phyloP scores from a whole-genome alignment of 2,888 invertebrate species.

The Zhuqinia jingwanae region DNA sequence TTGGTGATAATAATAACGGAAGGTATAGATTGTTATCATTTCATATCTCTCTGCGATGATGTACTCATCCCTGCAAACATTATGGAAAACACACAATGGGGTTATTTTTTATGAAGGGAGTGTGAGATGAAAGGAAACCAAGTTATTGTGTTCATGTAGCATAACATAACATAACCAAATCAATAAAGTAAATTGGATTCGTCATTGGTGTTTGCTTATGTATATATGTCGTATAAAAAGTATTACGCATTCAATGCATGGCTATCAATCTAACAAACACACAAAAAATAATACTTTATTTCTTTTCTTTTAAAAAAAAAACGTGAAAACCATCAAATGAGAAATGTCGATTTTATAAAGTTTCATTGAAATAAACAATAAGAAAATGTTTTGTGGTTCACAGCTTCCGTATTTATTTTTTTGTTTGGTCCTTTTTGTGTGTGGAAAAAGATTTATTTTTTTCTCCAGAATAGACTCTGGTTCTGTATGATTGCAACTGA shows the following conservation, averaged over 20 bases:
- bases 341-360: too few relatives aligned
- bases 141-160: background rate
- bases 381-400: background rate
- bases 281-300: too few relatives aligned
- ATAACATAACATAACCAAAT: constrained; percentile 10
- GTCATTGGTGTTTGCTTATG: constrained; percentile 1
- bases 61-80: background rate
- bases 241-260: too few relatives aligned
- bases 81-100: background rate
- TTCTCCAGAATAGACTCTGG: too few relatives aligned
- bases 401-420: too few relatives aligned
- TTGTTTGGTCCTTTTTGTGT: too few relatives aligned
- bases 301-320: background rate
- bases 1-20: background rate
- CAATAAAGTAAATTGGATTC: constrained; percentile 56
- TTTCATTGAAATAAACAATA: constrained; percentile 19
- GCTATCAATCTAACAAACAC: too few relatives aligned
- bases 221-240: too few relatives aligned
- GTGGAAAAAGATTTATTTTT: too few relatives aligned
- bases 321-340: constrained; percentile 28
- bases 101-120: background rate
- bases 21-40: background rate
- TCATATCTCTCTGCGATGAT: too few relatives aligned
- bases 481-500: too few relatives aligned
- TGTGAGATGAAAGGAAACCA: constrained; percentile 19